phyloP scores from a whole-genome alignment of 2,113 vertebrate species.

The Syngnathus floridae region DNA sequence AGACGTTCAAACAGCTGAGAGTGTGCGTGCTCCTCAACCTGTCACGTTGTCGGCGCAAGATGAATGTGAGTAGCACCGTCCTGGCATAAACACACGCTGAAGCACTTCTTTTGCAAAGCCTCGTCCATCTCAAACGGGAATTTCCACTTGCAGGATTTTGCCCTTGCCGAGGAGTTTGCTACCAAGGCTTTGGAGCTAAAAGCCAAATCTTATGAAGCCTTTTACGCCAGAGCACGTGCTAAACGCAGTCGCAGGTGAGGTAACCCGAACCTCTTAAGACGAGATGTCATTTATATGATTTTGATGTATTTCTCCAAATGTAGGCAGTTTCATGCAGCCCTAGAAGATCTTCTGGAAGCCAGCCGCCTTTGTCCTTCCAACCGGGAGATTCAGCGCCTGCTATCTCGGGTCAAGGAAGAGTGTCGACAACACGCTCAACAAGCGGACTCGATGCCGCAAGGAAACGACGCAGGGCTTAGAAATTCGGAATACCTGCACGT shows the following conservation, averaged over 20 bases:
- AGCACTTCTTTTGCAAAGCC: neutral
- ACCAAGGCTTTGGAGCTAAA: conserved; percentile 96
- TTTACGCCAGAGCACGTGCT: conserved; percentile 76
- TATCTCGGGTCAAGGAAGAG: conserved; percentile 88
- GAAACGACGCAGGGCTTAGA: conserved; percentile 38
- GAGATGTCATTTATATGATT: neutral
- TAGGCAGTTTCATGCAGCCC: conserved; percentile 85
- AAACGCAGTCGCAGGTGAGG: conserved; percentile 70
- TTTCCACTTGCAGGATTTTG: conserved; percentile 62
- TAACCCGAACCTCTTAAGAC: neutral
- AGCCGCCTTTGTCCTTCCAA: conserved; percentile 85
- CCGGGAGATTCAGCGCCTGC: conserved; percentile 85
- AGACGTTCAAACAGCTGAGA: conserved; percentile 90
- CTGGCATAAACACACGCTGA: neutral
- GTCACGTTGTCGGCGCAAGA: conserved; percentile 92
- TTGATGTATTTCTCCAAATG: neutral
- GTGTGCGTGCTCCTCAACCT: conserved; percentile 96
- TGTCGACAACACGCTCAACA: conserved; percentile 70
- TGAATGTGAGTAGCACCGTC: conserved; percentile 78
- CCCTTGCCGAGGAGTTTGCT: conserved; percentile 93
- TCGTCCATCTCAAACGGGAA: neutral
- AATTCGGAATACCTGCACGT: conserved; percentile 29
- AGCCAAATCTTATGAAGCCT: conserved; percentile 95
- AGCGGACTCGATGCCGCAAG: conserved; percentile 41
- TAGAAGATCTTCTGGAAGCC: conserved; percentile 87